A percentile compares a stretch with the other conserved stretches of the same genome.
phyloP scores from a whole-genome alignment of 2,113 vertebrate genomes.

The Nestor notabilis region DNA sequence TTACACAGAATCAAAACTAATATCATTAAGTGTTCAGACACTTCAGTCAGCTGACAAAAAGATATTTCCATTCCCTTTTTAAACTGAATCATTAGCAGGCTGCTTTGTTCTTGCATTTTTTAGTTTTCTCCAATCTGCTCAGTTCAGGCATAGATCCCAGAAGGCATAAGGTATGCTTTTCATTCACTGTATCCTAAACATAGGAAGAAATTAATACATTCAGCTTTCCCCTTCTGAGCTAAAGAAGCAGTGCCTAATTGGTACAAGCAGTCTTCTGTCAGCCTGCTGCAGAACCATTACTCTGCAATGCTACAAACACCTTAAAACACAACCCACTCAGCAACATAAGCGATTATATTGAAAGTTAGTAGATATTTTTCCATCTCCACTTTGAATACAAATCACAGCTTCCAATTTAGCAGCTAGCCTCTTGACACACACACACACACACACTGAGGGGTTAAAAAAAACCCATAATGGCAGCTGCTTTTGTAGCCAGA shows the following conservation, averaged over 20 bases:
- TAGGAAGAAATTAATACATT: neutral
- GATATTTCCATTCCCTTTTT: neutral
- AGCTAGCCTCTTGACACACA: neutral
- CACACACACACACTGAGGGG: neutral
- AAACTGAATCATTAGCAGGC: neutral
- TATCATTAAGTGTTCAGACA: neutral
- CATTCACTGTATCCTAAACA: neutral
- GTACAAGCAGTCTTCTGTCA: neutral
- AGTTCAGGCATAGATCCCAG: neutral
- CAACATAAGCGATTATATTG: neutral
- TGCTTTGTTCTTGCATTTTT: neutral
- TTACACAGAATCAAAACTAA: neutral
- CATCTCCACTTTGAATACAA: neutral
- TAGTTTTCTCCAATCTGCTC: neutral
- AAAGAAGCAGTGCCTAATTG: neutral
- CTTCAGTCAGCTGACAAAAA: neutral
- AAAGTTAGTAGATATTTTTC: neutral
- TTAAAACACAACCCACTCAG: neutral
- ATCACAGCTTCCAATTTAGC: constrained; percentile 10
- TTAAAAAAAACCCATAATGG: neutral
- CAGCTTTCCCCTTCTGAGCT: neutral
- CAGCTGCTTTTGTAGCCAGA: neutral
- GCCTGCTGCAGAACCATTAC: neutral
- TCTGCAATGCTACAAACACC: neutral
- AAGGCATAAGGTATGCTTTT: neutral